Base-by-base conservation (phyloP, 2,113 vertebrate genomes). In the Dicaeum eximium region DNA sequence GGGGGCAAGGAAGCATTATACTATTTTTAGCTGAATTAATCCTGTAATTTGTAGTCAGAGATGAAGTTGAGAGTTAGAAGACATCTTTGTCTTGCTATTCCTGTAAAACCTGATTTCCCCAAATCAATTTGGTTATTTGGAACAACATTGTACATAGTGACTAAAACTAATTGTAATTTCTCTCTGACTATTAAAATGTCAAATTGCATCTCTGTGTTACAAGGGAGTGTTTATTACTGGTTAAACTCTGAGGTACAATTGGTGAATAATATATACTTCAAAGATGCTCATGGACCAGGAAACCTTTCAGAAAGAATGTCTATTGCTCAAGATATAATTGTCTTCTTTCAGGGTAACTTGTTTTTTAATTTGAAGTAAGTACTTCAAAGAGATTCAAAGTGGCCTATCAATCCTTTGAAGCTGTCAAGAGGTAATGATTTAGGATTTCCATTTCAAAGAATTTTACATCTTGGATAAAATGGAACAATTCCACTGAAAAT, bases 371-470 rank as follows among this genome's bases (percentile, higher is more conserved):
- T 92, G 61, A 95, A 97, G 48, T 86, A 88, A 89, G 50, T 92
- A 95, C 94, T 97, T 97, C 96, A 97, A 97, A 97, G 95, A 88
- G 20, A 93, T 92, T 93, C 73, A 85, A 93, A 96, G 86, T 96
- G 78, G 74, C 60, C 80, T 94, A 94, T 94, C 82, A 95, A 75
- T 73, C 58, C 93, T 96, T 97, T 97, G 96, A 97, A 96, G 92
- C 85, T 88, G 80, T 92, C 92, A 92, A 92, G 90, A 96, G 57
- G 94, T 95, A 97, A 97, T 96, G 84, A 95, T 89, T 94, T 85
- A 96, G 79, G 82, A 97, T 97, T 97, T 96, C 83, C 95, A 96
- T 97, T 96, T 97, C 97, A 97, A 97, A 97, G 96, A 77, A 88
- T 80, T 94, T 91, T 94, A 75, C 75, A 69, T 92, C 77, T 88